These are phyloP conservation scores for Antrozous pallidus DNA, from an alignment of 2,797 vertebrate species.

Conservation along the genomic window DNA sequence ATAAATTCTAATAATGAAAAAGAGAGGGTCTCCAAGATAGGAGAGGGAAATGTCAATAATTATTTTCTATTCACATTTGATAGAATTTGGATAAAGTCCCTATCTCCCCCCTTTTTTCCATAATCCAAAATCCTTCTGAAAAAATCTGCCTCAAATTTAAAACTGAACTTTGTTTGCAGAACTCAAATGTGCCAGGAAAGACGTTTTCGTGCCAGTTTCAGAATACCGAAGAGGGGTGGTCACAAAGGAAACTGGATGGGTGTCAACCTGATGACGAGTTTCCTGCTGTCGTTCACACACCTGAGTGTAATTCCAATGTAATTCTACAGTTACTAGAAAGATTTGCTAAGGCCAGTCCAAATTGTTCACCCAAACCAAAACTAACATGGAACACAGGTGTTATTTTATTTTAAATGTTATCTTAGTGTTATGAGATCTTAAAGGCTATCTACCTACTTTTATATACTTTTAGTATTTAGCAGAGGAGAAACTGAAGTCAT, in stretches of 20 bases:
- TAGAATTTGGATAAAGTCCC: constrained; percentile 1
- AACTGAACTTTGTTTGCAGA: constrained; percentile 31
- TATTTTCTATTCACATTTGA: constrained; percentile 22
- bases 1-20: not conserved
- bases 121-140: not conserved
- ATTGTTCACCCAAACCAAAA: not conserved
- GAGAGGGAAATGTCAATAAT: constrained; percentile 3
- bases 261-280: not conserved
- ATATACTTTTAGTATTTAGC: constrained; percentile 17
- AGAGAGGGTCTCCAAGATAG: not conserved
- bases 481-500: constrained; percentile 27
- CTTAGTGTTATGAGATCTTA: not conserved
- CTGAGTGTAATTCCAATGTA: not conserved
- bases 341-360: not conserved
- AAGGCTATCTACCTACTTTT: not conserved
- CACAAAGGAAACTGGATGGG: not conserved
- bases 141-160: constrained; percentile 39
- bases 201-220: constrained; percentile 16
- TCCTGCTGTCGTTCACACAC: not conserved
- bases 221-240: not conserved
- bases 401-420: constrained; percentile 31
- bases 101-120: not conserved
- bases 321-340: not conserved
- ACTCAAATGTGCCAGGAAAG: constrained; percentile 21
- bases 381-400: not conserved